Conservation (phyloP, 2,113 vertebrate species). For the Cepphus grylle region DNA sequence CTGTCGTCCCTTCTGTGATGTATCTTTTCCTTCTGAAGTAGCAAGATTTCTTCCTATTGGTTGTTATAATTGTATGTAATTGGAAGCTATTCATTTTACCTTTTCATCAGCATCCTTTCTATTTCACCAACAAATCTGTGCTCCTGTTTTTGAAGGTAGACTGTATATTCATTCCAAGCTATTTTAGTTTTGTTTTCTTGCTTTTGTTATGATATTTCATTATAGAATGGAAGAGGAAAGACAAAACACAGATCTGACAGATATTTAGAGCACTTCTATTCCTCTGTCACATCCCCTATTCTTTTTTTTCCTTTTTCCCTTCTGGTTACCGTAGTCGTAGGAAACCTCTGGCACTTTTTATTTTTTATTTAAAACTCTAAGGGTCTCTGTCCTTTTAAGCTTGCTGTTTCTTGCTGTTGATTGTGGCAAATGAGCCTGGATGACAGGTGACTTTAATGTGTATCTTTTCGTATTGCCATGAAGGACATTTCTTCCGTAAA, state of each 20-base stretch:
- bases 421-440: not conserved
- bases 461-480: not conserved
- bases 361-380: not conserved
- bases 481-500: not conserved
- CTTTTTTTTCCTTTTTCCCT: too few relatives aligned
- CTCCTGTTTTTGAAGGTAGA: slow-evolving; percentile 43
- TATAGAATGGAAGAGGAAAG: slow-evolving; percentile 23
- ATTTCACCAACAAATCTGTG: slow-evolving; percentile 8
- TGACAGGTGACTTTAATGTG: not conserved
- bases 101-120: slow-evolving; percentile 67
- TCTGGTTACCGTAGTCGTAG: not conserved
- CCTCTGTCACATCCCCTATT: not conserved
- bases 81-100: slow-evolving; percentile 50
- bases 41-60: slow-evolving; percentile 50
- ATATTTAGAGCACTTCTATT: not conserved
- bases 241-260: not conserved
- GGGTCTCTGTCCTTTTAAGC: not conserved
- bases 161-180: slow-evolving; percentile 48
- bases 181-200: slow-evolving; percentile 38
- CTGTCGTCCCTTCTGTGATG: slow-evolving; percentile 7
- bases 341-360: not conserved
- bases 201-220: slow-evolving; percentile 25
- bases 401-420: not conserved
- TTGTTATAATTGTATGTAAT: slow-evolving; percentile 56
- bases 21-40: slow-evolving; percentile 39